Evolutionary conservation across 1,140 invertebrate genomes (phyloP), one percentile per base, ranked within the genome.

Genomic region (Neodiprion fabricii): DNA sequence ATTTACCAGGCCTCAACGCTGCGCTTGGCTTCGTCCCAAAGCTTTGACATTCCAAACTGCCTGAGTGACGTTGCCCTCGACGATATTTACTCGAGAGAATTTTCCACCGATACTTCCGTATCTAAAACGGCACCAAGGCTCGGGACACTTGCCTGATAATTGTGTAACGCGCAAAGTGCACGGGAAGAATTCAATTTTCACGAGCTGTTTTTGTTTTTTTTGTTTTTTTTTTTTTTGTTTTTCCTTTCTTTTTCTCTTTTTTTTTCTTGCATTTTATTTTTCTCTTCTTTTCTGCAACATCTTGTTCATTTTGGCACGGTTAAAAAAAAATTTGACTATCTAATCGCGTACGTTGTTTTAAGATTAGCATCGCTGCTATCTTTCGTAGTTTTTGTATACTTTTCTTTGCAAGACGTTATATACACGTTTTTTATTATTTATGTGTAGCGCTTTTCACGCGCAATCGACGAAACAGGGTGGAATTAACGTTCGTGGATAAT

Each of bases 1-100:
- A 65, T 69, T 21, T 69, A 69, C 23, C 40, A 69, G 23, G 67
- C 67, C 12, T 69, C 40, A 21, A 21, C 53, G 11, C 53, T 61
- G 4, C 53, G 53, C n/a, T 17, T 61, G 53, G 53, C 53, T 14
- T 61, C 53, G 11, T 61, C 53, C 3, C 11, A 61, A 61, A 61
- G 53, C n/a, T 61, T 61, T 17, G 53, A 61, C 53, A 17, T 61
- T 17, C 53, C n/a, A 61, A 61, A 61, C 11, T 61, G 11, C 11
- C 53, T 17, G 53, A 61, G 53, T 61, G 11, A 5, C 7, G 53
- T 61, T 9, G 53, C 53, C n/a, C 4, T 61, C 53, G n/a, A 61
- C 53, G 53, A 61, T 14, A 61, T 12, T 61, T 61, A 61, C 53
- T 17, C 53, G 53, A 14, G 53, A 61, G 53, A 61, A 61, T 61